Base-by-base conservation (phyloP, 1,140 invertebrate species). In the Metaphire vulgaris region DNA sequence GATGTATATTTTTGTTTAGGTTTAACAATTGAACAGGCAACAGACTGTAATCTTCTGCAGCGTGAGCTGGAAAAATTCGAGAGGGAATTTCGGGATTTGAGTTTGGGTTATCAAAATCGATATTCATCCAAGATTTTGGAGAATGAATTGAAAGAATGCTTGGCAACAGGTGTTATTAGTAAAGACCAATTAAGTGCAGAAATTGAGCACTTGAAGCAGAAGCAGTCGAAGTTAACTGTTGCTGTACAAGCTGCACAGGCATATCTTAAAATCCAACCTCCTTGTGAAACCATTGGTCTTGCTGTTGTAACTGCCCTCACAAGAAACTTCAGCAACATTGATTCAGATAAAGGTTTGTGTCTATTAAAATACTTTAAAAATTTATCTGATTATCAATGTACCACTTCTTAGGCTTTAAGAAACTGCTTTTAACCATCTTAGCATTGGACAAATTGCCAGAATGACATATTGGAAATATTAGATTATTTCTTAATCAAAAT, bases 231-330 rank as follows among this genome's bases (percentile, higher is more conserved):
- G 34, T 34, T 79, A 21, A 78, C 76, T 33, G 82, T 84, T 56
- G 84, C 84, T 31, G 72, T 83, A 33, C 83, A 84, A 73, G 84
- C 83, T 68, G 83, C 82, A 12, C 80, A 83, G 74, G 81, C 82
- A 21, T 86, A 85, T 76, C 84, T 84, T 56, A 78, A 82, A 30
- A 80, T 83, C 29, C 83, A 84, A 73, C 85, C 85, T 0, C 84
- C 82, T 1, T 82, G 85, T 76, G 82, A 85, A 78, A 85, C 84
- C 14, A 83, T 86, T 2, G 85, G 84, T 1, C 83, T 85, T 80
- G 82, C 83, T 71, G 83, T 86, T 0, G 81, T 80, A 12, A 77
- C 81, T 74, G 82, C 83, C 2, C 78, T 84, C 26, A 67, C 77
- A 33, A 31, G n/a, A 69, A 26, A 33, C 2, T 12, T 31, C 33